Conservation (phyloP, 1,140 invertebrate species). For the Bombus terrestris region DNA sequence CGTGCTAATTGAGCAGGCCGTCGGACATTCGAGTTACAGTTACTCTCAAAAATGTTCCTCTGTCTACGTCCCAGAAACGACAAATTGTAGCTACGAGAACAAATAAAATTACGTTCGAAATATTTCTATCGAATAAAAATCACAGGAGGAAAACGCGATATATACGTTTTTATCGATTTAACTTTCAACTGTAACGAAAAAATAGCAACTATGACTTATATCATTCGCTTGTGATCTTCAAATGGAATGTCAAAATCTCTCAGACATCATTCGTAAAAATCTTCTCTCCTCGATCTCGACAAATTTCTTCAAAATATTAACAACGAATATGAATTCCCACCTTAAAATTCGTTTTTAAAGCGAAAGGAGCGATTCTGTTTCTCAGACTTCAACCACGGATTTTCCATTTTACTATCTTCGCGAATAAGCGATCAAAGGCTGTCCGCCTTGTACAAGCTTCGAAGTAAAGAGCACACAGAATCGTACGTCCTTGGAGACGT, state of each 20-base stretch:
- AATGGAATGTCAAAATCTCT: no score
- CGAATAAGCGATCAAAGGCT: background rate
- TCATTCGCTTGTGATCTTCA: no score
- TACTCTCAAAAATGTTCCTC: background rate
- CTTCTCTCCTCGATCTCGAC: background rate
- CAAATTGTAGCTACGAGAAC: background rate
- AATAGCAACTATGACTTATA: no score
- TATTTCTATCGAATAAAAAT: no score
- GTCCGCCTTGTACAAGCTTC: background rate
- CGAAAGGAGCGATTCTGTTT: no score
- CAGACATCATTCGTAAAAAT: background rate
- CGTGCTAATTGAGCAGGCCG: slow-evolving; percentile 22
- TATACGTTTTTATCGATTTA: no score
- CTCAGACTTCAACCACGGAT: background rate
- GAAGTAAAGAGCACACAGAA: background rate
- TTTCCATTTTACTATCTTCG: background rate
- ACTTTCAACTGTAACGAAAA: no score
- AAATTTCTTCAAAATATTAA: no score
- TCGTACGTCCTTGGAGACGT: slow-evolving; percentile 24
- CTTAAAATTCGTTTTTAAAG: background rate
- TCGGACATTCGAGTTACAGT: slow-evolving; percentile 24
- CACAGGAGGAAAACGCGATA: no score
- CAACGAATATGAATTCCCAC: background rate
- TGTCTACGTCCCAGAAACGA: background rate
- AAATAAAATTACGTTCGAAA: no score